phyloP scores from a whole-genome alignment of 2,888 invertebrate genomes.

The Cordilura impudica region DNA sequence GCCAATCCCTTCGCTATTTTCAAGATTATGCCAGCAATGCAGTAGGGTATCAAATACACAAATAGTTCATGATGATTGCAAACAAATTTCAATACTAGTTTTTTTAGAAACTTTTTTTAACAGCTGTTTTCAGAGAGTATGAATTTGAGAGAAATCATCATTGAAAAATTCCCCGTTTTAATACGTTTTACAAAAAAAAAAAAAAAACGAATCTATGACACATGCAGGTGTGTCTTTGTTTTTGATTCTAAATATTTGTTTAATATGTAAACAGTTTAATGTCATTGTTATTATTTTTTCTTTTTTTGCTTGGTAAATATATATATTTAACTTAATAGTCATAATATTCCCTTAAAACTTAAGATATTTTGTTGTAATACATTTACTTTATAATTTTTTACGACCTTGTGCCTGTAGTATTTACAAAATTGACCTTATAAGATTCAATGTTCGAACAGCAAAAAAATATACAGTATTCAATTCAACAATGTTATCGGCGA shows the following conservation, averaged over 20 bases:
- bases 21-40: too few species aligned
- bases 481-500: conserved; percentile 8
- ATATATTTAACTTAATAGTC: too few species aligned
- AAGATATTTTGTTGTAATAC: not conserved
- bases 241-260: not conserved
- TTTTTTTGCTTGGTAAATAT: too few species aligned
- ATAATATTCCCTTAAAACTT: conserved; percentile 2
- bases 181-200: too few species aligned
- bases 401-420: conserved; percentile 45
- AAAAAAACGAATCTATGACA: conserved; percentile 31
- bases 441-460: conserved; percentile 34
- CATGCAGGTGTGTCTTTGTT: conserved; percentile 37
- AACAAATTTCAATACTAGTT: too few species aligned
- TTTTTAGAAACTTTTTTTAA: too few species aligned
- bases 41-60: too few species aligned
- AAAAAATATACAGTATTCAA: conserved; percentile 14
- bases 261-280: not conserved
- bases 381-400: conserved; percentile 3
- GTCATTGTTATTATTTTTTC: not conserved
- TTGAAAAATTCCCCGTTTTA: too few species aligned
- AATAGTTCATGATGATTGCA: too few species aligned
- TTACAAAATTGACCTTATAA: conserved; percentile 48
- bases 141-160: too few species aligned
- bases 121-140: too few species aligned
- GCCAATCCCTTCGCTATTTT: too few species aligned